Base-by-base conservation (phyloP, 2,113 vertebrate species). In the Oreochromis aureus region DNA sequence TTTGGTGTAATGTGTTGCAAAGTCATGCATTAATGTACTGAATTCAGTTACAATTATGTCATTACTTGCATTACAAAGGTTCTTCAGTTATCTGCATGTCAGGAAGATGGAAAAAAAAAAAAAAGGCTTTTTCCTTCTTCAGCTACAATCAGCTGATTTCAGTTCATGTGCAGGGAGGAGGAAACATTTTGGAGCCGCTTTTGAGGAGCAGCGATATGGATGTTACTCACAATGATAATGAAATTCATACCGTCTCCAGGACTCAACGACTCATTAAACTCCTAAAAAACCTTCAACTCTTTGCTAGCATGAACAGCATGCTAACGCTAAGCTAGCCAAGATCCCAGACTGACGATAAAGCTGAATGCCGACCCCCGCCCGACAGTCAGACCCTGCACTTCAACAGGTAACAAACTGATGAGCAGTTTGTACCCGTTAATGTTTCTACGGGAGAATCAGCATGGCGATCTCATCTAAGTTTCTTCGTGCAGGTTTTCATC, bases 361-460 rank as follows among this genome's bases (percentile, higher is more conserved):
- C 10, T 7, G 32, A 36, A 2, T 1, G 24, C 54, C 1, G 13
- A 0, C 5, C 48, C 6, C 53, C 12, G 4, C 7, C 56, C 1
- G 0, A 11, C 61, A 69, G 63, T 11, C 34, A 41, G 4, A 69
- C 10, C 63, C 36, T 69, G 36, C 15, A 39, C 19, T 22, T 39
- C 36, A 69, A 7, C 19, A 22, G 12, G 36, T 22, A 41, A 0
- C 63, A 69, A 69, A 24, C 7, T 71, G 36, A 44, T 6, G 36
- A 71, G 66, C 32, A 71, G 66, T 66, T 66, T 66, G 18, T 66
- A 39, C 34, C 61, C 0, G 34, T 61, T 32, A 18, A 19, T 61
- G 59, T 44, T 22, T 71, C 36, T 1, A 24, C 36, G 44, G 19
- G 10, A 1, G n/a, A 44, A 44, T 24, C 66, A 44, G n/a, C 19